Evolutionary conservation across 2,113 vertebrate genomes (phyloP).

Genomic region (Dipodomys stephensi): DNA sequence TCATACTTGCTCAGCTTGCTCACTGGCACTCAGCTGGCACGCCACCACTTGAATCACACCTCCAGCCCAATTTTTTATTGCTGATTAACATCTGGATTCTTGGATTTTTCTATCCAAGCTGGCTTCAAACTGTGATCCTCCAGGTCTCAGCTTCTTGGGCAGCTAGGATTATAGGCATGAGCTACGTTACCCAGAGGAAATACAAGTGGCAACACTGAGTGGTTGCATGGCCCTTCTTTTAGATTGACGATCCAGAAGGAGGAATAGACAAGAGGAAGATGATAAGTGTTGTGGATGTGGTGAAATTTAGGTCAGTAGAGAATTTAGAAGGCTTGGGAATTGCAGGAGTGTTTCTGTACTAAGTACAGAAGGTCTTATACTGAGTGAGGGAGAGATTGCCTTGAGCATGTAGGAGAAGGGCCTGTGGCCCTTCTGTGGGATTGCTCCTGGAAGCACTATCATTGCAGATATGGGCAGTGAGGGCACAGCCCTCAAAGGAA

Average conservation of each 20-base stretch:
- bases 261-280: neutral
- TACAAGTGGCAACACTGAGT: neutral
- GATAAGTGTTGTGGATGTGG: neutral
- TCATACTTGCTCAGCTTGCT: too few species aligned
- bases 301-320: neutral
- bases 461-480: neutral
- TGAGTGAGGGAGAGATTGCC: neutral
- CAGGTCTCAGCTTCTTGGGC: too few species aligned
- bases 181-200: too few species aligned
- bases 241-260: neutral
- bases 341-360: neutral
- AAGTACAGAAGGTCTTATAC: neutral
- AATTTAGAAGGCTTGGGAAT: neutral
- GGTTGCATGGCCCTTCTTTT: neutral
- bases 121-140: too few species aligned
- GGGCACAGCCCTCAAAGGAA: neutral
- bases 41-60: too few species aligned
- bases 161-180: too few species aligned
- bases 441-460: neutral
- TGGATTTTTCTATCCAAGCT: too few species aligned
- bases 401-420: neutral
- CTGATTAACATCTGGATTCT: too few species aligned
- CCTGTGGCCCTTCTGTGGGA: neutral
- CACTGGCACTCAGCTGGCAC: too few species aligned
- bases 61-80: too few species aligned